phyloP scores from a whole-genome alignment of 2,888 invertebrate genomes.

The Rutpela maculata region DNA sequence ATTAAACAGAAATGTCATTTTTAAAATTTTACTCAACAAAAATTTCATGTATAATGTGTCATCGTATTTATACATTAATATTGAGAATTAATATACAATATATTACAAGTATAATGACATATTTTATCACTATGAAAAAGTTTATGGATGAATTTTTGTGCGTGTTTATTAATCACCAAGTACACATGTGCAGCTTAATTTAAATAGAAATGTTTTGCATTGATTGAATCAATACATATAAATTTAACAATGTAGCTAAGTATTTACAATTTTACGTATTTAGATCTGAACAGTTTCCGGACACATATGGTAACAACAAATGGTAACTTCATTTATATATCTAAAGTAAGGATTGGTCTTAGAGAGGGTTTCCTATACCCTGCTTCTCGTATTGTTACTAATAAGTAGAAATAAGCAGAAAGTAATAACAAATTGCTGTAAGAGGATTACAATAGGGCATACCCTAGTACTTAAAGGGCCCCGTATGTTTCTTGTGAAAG shows the following conservation, averaged over 20 bases:
- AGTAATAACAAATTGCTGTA: no score
- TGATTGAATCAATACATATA: neutral
- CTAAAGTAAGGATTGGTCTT: no score
- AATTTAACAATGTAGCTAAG: neutral
- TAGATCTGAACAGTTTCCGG: neutral
- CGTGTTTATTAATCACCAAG: constrained; percentile 28
- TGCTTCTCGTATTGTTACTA: no score
- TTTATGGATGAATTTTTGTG: constrained; percentile 34
- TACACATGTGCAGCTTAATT: constrained; percentile 15
- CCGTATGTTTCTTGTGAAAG: no score
- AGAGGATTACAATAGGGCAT: no score
- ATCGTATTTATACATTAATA: constrained; percentile 35
- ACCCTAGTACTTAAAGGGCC: no score
- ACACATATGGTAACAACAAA: no score
- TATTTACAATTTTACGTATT: neutral
- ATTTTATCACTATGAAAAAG: constrained; percentile 34
- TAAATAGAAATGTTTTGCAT: neutral
- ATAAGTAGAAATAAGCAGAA: no score
- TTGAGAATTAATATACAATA: constrained; percentile 41
- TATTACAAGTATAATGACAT: constrained; percentile 34
- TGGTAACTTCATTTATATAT: no score
- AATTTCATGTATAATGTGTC: constrained; percentile 36
- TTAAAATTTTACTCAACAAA: constrained; percentile 37
- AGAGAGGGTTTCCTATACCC: no score
- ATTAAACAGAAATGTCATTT: constrained; percentile 6